Base-by-base conservation (phyloP, 2,888 invertebrate genomes). In the Magallana nippona region DNA sequence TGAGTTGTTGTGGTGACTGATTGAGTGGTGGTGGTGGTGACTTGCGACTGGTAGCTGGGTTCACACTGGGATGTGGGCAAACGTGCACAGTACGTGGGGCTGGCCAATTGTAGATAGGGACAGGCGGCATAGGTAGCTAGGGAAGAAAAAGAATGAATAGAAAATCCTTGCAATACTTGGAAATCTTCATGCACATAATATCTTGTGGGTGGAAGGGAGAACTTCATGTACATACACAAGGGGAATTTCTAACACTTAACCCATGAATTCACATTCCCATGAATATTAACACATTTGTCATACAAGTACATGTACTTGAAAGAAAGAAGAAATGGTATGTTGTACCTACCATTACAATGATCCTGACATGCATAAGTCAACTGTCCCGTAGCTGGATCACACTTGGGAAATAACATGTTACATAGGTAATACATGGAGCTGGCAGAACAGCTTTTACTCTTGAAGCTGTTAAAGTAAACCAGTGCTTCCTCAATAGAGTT, bases 321-420 rank as follows among this genome's bases (percentile, higher is more conserved):
- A 44, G 8, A 5, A 19, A 10, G 13, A 11, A n/a, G 62, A 60
- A 17, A 60, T n/a, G 19, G n/a, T 19, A 60, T 11, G 11, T 19
- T 44, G n/a, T 58, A 78, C 86, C 84, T 86, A 91, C 92, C 90
- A 83, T 89, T 71, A 87, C 92, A 92, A 1, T 90, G 80, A 71
- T 87, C 84, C 60, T 85, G 85, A 86, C 92, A 92, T 8, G 91
- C 91, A 32, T 85, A 85, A 8, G 81, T 86, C 11, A 78, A 78
- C 0, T 63, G 27, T 10, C 89, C 89, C 10, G 85, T 83, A 19
- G 27, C 2, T 13, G 71, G 27, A 10, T 85, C 85, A 80, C 92
- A 92, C 55, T 87, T 83, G 2, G 91, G 91, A 82, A 92, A 91
- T 44, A 87, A 82, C 22, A 88, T n/a, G 1, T 86, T 86, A 82